phyloP scores from a whole-genome alignment of 2,113 vertebrate species.

The Galeopterus variegatus region DNA sequence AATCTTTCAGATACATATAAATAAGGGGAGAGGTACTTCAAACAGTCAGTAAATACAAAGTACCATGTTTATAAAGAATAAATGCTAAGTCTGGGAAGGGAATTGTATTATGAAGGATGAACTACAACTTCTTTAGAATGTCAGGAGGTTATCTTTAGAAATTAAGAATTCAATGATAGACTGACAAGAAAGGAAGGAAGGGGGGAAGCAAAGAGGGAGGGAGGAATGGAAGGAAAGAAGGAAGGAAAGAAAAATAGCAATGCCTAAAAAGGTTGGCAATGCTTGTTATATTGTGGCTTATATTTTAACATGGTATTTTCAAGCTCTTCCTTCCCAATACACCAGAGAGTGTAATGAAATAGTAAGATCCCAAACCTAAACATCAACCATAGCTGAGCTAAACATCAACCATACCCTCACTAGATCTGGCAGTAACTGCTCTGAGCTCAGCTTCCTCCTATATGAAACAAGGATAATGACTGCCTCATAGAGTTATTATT shows the following conservation, averaged over 20 bases:
- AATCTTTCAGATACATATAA: neutral
- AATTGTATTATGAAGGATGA: constrained; percentile 37
- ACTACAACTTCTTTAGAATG: constrained; percentile 38
- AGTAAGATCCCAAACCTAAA: constrained; percentile 34
- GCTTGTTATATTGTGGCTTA: neutral
- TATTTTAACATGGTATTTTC: constrained; percentile 52
- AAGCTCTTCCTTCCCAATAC: neutral
- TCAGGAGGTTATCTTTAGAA: neutral
- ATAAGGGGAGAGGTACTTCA: neutral
- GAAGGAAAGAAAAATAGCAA: constrained; percentile 41
- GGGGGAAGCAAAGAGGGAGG: too few species aligned
- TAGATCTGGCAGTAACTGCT: constrained; percentile 11
- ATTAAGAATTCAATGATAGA: constrained; percentile 5
- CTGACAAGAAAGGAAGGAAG: too few species aligned
- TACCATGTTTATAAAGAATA: constrained; percentile 48
- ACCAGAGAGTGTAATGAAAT: neutral
- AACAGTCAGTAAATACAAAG: constrained; percentile 27
- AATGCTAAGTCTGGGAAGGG: neutral
- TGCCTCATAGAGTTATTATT: constrained; percentile 38
- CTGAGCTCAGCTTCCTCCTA: constrained; percentile 26
- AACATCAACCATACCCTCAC: constrained; percentile 43
- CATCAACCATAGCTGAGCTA: neutral
- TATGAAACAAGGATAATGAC: constrained; percentile 72
- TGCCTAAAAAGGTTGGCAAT: constrained; percentile 27
- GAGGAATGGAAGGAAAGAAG: too few species aligned